Evolutionary conservation across 2,797 vertebrate genomes (phyloP), one percentile per base, ranked within the genome.

Genomic region (Luscinia luscinia): DNA sequence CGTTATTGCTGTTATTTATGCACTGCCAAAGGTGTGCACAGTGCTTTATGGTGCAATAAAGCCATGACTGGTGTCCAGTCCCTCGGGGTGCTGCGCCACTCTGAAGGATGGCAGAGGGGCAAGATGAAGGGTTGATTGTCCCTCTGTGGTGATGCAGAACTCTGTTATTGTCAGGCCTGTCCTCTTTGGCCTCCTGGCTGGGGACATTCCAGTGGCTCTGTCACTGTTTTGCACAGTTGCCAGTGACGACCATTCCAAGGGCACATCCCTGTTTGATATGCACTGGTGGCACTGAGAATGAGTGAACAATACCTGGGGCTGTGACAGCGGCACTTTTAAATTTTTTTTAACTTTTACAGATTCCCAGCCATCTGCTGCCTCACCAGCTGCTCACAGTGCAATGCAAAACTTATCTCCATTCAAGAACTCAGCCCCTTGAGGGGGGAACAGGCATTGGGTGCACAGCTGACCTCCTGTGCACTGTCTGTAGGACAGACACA

Each of bases 321-420:
- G 54, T 67, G 54, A 28, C 78, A 75, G 62, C 0, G 18, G 57
- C 76, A 63, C 78, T 83, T 76, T 20, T 11, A 6, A 26, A 3
- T 38, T 67, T 73, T 64, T 84, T 79, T 79, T 9, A 52, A 43
- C 30, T 73, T 77, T 92, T 84, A 91, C 68, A 63, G 83, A 87
- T 96, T 95, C 80, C 34, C 16, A 63, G 83, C 95, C 95, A 96
- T 96, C 96, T 97, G 95, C 84, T 90, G 66, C 75, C 78, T 89
- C 86, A 61, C 86, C 89, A 96, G 94, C 91, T 96, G 94, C 93
- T 95, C 69, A 5, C 28, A 32, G 32, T 43, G 48, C 74, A 61
- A 46, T 1, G 2, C 62, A 73, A 83, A 94, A 79, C 87, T 84
- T 64, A 30, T n/a, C 63, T 92, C 84, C 20, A 3, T 85, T 70